Percentiles rank a stretch among this genome's conserved stretches.
phyloP scores from a whole-genome alignment of 2,888 invertebrate genomes.

The Spilosoma lubricipeda region DNA sequence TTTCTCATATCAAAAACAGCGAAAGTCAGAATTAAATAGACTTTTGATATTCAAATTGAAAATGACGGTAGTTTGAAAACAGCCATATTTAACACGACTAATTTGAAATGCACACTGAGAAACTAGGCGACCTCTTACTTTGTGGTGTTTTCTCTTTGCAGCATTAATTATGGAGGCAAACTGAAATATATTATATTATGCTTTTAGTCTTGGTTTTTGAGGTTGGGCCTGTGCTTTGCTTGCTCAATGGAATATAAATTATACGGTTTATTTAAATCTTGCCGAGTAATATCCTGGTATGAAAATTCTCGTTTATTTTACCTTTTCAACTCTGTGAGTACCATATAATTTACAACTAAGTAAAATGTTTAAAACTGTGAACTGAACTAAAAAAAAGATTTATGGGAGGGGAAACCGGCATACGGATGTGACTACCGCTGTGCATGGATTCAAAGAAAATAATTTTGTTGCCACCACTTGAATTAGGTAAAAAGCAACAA shows the following conservation, averaged over 20 bases:
- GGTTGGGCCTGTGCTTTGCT: slow-evolving; percentile 11
- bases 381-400: background rate
- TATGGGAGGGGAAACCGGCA: too few relatives aligned
- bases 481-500: background rate
- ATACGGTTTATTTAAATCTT: slow-evolving; percentile 10
- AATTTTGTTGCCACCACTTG: background rate
- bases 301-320: slow-evolving; percentile 6
- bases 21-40: slow-evolving; percentile 10
- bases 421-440: background rate
- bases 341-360: background rate
- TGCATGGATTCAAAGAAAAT: background rate
- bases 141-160: slow-evolving; percentile 50
- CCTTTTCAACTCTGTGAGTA: background rate
- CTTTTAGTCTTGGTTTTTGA: slow-evolving; percentile 29
- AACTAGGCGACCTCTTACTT: slow-evolving; percentile 22
- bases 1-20: slow-evolving; percentile 4
- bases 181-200: slow-evolving; percentile 40
- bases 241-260: slow-evolving; percentile 13
- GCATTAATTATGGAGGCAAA: slow-evolving; percentile 52
- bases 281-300: background rate
- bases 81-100: slow-evolving; percentile 33
- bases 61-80: slow-evolving; percentile 33
- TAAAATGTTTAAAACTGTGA: background rate
- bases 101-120: slow-evolving; percentile 52
- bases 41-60: background rate